phyloP scores from a whole-genome alignment of 2,797 vertebrate genomes.

The Amblyraja radiata region DNA sequence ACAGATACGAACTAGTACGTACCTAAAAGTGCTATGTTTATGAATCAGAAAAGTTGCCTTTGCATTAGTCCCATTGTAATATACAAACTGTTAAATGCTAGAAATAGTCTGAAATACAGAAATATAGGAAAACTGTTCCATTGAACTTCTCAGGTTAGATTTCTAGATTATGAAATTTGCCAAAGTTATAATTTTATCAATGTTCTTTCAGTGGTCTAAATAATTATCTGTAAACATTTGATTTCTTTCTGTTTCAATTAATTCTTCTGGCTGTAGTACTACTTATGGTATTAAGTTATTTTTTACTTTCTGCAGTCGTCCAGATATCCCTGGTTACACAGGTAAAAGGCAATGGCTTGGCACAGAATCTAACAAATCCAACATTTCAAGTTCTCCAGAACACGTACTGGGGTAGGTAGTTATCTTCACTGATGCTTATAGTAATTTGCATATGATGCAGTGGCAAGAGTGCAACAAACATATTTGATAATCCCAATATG shows the following conservation, averaged over 20 bases:
- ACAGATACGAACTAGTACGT: slow-evolving; percentile 51
- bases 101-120: background rate
- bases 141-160: too few species aligned
- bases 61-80: background rate
- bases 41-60: background rate
- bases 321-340: slow-evolving; percentile 66
- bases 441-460: background rate
- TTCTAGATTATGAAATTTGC: too few species aligned
- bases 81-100: background rate
- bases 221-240: background rate
- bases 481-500: background rate
- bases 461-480: background rate
- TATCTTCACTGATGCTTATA: background rate
- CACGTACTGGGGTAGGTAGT: slow-evolving; percentile 55
- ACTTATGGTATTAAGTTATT: slow-evolving; percentile 34
- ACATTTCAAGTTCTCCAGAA: slow-evolving; percentile 53
- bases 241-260: background rate
- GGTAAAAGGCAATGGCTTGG: slow-evolving; percentile 60
- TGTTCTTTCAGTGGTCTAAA: background rate
- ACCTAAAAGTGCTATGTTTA: background rate
- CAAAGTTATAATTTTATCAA: background rate
- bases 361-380: slow-evolving; percentile 56
- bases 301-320: slow-evolving; percentile 53
- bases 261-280: background rate
- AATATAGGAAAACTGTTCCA: too few species aligned